A percentile compares a stretch with the other conserved stretches of the same genome.
Evolutionary conservation across 30 jellyfish, hydroid and myxozoan species (phyloP).

Genomic region (Cassiopea xamachana): DNA sequence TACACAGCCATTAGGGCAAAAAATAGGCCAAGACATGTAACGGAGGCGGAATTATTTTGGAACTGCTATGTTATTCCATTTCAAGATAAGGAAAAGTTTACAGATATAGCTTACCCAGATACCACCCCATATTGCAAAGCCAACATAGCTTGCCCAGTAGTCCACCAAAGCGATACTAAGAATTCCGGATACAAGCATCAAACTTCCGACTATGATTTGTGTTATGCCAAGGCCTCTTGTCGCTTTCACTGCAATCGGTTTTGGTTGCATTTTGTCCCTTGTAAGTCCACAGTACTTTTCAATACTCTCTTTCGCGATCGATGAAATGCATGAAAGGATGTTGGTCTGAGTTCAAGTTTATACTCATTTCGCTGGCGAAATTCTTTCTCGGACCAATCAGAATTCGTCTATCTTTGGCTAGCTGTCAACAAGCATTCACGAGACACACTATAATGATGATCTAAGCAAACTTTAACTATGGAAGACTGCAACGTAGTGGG

Average conservation of each 20-base stretch:
- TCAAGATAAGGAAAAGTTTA: too few species aligned
- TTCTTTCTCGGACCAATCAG: not conserved
- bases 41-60: too few species aligned
- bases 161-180: conserved; percentile 10
- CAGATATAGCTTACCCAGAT: conserved; percentile 36
- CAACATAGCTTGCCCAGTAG: conserved; percentile 48
- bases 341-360: not conserved
- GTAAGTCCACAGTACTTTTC: not conserved
- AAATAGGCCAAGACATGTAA: too few species aligned
- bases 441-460: not conserved
- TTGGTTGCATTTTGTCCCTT: not conserved
- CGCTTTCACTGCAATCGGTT: not conserved
- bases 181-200: conserved; percentile 31
- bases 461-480: not conserved
- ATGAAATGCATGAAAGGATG: not conserved
- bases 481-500: too few species aligned
- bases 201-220: conserved; percentile 48
- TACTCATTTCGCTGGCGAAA: not conserved
- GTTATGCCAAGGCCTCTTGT: conserved; percentile 63
- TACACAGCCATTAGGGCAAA: too few species aligned
- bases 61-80: too few species aligned
- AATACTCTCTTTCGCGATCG: not conserved
- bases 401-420: not conserved
- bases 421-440: not conserved
- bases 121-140: conserved; percentile 72